A percentile compares a stretch with the other conserved stretches of the same genome.
These are phyloP conservation scores for Ephestia elutella DNA, from an alignment of 1,140 invertebrate species.

Conservation along the genomic window DNA sequence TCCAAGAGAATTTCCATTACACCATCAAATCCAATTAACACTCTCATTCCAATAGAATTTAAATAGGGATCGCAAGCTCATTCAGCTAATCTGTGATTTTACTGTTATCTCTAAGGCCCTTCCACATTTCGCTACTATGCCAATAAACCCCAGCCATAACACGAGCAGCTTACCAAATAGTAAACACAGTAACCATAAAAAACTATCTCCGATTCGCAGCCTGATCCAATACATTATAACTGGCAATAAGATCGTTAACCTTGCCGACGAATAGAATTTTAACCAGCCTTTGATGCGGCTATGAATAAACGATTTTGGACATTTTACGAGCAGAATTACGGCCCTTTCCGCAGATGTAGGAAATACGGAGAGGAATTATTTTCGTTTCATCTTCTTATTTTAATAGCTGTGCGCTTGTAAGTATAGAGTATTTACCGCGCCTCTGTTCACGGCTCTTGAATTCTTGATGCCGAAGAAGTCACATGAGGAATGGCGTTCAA, in stretches of 20 bases:
- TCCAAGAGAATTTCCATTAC: too few relatives aligned
- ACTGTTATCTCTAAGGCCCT: background rate
- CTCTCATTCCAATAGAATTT: too few relatives aligned
- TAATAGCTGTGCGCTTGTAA: too few relatives aligned
- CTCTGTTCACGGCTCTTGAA: too few relatives aligned
- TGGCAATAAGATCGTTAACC: conserved; percentile 14
- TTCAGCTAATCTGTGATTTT: too few relatives aligned
- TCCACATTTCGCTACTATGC: background rate
- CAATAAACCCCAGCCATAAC: background rate
- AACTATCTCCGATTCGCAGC: background rate
- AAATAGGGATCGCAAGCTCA: too few relatives aligned
- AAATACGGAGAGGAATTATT: background rate
- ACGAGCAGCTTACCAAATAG: background rate
- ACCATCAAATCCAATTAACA: too few relatives aligned
- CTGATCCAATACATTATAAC: conserved; percentile 15
- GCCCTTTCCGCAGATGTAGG: background rate
- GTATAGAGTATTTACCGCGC: too few relatives aligned
- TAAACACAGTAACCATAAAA: background rate
- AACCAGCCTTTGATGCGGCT: conserved; percentile 52
- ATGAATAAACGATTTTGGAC: conserved; percentile 59
- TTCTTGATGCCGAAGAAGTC: too few relatives aligned
- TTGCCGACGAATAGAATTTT: conserved; percentile 47
- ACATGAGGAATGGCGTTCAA: too few relatives aligned
- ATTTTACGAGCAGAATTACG: conserved; percentile 36
- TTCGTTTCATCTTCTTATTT: too few relatives aligned